Evolutionary conservation across 2,113 vertebrate genomes (phyloP).

Genomic region (Gymnogyps californianus): DNA sequence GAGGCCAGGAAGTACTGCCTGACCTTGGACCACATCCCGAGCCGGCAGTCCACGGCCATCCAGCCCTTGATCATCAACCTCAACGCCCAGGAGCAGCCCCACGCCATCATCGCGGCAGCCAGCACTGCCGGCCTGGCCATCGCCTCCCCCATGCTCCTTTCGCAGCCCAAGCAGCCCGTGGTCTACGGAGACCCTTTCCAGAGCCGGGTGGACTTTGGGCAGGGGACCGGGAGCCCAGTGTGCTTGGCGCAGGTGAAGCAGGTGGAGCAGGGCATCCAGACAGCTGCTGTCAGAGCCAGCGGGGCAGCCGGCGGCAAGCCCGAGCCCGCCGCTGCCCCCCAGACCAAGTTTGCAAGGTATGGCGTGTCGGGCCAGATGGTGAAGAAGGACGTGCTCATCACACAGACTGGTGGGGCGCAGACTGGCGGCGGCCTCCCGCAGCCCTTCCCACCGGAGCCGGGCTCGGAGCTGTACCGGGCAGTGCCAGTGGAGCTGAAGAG

Average conservation of each 20-base stretch:
- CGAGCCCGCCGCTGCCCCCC: slow-evolving; percentile 78
- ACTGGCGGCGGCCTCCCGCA: slow-evolving; percentile 76
- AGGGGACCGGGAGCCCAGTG: slow-evolving; percentile 86
- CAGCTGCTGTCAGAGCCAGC: slow-evolving; percentile 35
- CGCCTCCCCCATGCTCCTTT: slow-evolving; percentile 85
- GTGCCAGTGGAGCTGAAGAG: slow-evolving; percentile 86
- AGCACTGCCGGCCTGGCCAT: slow-evolving; percentile 88
- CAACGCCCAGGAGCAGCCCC: slow-evolving; percentile 91
- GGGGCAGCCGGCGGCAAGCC: slow-evolving; percentile 69
- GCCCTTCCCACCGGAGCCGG: slow-evolving; percentile 77
- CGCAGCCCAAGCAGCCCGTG: slow-evolving; percentile 86
- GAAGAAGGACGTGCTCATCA: slow-evolving; percentile 87
- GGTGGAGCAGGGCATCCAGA: slow-evolving; percentile 75
- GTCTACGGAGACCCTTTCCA: slow-evolving; percentile 95
- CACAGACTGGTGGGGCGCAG: slow-evolving; percentile 78
- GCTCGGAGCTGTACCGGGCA: slow-evolving; percentile 80
- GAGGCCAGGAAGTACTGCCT: slow-evolving; percentile 91
- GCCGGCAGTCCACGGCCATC: slow-evolving; percentile 87
- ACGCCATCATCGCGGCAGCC: slow-evolving; percentile 80
- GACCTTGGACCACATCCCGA: slow-evolving; percentile 82
- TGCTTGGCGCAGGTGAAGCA: slow-evolving; percentile 89
- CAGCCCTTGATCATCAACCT: slow-evolving; percentile 96
- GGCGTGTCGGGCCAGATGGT: slow-evolving; percentile 86
- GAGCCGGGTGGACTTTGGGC: slow-evolving; percentile 91
- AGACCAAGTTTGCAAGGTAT: slow-evolving; percentile 88